A percentile compares a stretch with the other conserved stretches of the same genome.
These are phyloP conservation scores for Drosophila ogumai DNA, from an alignment of 1,140 invertebrate genomes.

Conservation along the genomic window DNA sequence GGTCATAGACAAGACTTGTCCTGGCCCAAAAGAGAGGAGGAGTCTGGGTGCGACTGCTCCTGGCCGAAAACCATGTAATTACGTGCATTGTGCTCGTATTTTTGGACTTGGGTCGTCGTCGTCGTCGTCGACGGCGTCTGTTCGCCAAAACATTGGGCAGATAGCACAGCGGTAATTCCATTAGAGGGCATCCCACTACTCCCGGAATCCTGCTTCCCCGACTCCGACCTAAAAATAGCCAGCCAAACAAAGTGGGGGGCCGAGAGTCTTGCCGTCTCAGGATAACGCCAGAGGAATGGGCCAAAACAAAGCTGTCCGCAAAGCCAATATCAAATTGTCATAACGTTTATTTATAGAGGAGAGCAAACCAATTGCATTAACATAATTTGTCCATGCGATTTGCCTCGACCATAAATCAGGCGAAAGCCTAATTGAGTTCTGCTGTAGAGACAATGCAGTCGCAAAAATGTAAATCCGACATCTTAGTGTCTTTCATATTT, in stretches of 20 bases:
- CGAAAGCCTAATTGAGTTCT: constrained; percentile 64
- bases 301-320: constrained; percentile 42
- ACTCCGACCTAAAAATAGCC: constrained; percentile 43
- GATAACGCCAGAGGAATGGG: background rate
- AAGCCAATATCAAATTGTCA: constrained; percentile 79
- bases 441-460: constrained; percentile 29
- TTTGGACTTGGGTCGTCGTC: constrained; percentile 53
- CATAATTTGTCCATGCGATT: constrained; percentile 65
- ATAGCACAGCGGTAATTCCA: constrained; percentile 72
- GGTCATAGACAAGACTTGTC: constrained; percentile 55
- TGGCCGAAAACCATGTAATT: constrained; percentile 57
- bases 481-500: background rate
- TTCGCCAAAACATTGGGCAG: constrained; percentile 64
- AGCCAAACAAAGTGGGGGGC: constrained; percentile 25
- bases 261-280: constrained; percentile 6
- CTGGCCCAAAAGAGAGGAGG: background rate
- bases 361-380: constrained; percentile 66
- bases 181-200: constrained; percentile 52
- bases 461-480: constrained; percentile 6
- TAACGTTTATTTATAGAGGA: constrained; percentile 73
- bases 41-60: constrained; percentile 29
- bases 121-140: constrained; percentile 34
- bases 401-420: constrained; percentile 49
- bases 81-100: constrained; percentile 51
- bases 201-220: constrained; percentile 19